Evolutionary conservation across 2,113 vertebrate genomes (phyloP).

Genomic region (Cottus gobio): DNA sequence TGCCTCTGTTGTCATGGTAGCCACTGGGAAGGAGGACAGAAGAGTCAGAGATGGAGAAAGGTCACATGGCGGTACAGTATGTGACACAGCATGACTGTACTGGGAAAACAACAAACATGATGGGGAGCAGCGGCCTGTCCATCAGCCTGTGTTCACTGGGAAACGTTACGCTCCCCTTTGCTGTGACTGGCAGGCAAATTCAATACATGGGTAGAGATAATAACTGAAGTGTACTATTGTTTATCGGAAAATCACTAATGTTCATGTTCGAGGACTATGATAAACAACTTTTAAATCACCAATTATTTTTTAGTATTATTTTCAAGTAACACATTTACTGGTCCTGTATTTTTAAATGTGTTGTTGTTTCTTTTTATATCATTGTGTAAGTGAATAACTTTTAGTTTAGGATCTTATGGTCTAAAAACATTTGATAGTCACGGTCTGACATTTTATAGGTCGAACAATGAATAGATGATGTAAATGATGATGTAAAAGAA

Average conservation of each 20-base stretch:
- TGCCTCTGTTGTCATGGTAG: slow-evolving; percentile 96
- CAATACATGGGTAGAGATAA: not conserved
- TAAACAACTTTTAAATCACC: not conserved
- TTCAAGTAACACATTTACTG: not conserved
- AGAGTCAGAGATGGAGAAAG: slow-evolving; percentile 66
- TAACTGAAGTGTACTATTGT: not conserved
- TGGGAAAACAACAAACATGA: slow-evolving; percentile 54
- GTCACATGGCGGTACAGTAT: slow-evolving; percentile 45
- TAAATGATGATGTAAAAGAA: not conserved
- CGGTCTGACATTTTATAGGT: not conserved
- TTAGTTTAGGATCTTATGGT: not conserved
- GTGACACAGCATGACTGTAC: slow-evolving; percentile 31
- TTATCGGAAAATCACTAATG: not conserved
- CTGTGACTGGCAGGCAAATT: slow-evolving; percentile 10
- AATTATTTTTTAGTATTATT: not conserved
- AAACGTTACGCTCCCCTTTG: slow-evolving; percentile 26
- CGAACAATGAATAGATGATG: not conserved
- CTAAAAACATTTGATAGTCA: not conserved
- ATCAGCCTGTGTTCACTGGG: slow-evolving; percentile 19
- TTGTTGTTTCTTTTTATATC: not conserved
- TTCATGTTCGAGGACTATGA: not conserved
- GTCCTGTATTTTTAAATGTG: not conserved
- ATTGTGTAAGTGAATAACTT: not conserved
- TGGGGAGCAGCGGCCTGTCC: slow-evolving; percentile 25
- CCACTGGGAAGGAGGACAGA: slow-evolving; percentile 78